Evolutionary conservation across 2,113 vertebrate genomes (phyloP).

Genomic region (Petaurus breviceps): DNA sequence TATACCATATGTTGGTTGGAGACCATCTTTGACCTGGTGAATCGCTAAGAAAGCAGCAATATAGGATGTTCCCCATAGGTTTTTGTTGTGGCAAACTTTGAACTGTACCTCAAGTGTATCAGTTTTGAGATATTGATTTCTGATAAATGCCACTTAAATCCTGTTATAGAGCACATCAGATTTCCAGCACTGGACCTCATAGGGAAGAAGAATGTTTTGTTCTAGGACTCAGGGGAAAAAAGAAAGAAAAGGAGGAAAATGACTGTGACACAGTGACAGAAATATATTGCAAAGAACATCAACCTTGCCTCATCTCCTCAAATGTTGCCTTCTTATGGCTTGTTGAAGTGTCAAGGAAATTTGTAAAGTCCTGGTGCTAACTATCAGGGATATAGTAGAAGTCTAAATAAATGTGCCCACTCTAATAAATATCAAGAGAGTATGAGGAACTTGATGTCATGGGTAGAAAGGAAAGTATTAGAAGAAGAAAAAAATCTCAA

Average conservation of each 20-base stretch:
- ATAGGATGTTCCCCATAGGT: not conserved
- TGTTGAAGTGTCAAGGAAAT: not conserved
- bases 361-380: not conserved
- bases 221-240: rapidly evolving
- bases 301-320: not conserved
- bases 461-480: not conserved
- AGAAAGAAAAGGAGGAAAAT: too few species aligned
- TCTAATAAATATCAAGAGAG: not conserved
- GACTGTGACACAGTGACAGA: not conserved
- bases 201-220: not conserved
- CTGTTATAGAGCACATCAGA: not conserved
- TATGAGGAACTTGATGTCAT: not conserved
- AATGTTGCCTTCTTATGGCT: not conserved
- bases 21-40: not conserved
- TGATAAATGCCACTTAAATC: not conserved
- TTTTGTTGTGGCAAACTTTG: not conserved
- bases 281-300: not conserved
- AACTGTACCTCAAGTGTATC: not conserved
- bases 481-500: not conserved
- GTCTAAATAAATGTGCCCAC: not conserved
- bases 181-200: not conserved
- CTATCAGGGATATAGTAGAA: not conserved
- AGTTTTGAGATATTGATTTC: not conserved
- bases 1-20: not conserved
- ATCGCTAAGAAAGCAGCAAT: not conserved